Evolutionary conservation across 2,113 vertebrate species (phyloP), one percentile per base, ranked within the genome.

Genomic region (Nibea coibor): DNA sequence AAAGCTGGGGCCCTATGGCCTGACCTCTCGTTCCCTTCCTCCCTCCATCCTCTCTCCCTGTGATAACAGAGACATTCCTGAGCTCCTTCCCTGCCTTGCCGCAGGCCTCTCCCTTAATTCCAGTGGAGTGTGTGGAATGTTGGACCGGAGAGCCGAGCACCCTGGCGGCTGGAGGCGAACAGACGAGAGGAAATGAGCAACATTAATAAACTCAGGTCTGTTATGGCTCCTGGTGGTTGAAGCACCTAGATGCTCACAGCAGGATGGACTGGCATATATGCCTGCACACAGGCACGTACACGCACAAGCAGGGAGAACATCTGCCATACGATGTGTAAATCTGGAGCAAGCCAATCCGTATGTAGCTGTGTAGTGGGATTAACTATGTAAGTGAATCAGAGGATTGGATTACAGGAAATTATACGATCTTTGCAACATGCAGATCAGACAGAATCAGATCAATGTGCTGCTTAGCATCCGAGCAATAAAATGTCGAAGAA

Each of bases 51-150:
- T 89, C 85, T 88, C 83, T 83, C 77, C 67, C 84, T 87, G 88
- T 86, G 93, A 95, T 91, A 93, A 89, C 91, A 94, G 88, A 94
- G 89, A 93, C 92, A 94, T 95, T 95, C 94, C 94, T 90, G 82
- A 87, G 88, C 85, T 84, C 58, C 69, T 85, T 92, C 93, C 89
- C 87, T 91, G 92, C 92, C 88, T 86, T 67, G 45, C 89, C 84
- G 6, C 86, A 91, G 89, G 92, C 93, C 88, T 92, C 91, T 88
- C 88, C 92, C 91, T 93, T 93, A 89, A 94, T 95, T 94, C 92
- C 91, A 89, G 74, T 57, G 68, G 91, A 94, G 90, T 90, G 86
- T 88, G 89, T 86, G 93, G 93, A 94, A 95, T 95, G 93, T 84
- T 84, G 83, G 88, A 80, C 80, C 59, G 82, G 61, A 85, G 82